These are phyloP conservation scores for Tenebrosternarchus preto DNA, from an alignment of 2,113 vertebrate genomes.

Conservation along the genomic window DNA sequence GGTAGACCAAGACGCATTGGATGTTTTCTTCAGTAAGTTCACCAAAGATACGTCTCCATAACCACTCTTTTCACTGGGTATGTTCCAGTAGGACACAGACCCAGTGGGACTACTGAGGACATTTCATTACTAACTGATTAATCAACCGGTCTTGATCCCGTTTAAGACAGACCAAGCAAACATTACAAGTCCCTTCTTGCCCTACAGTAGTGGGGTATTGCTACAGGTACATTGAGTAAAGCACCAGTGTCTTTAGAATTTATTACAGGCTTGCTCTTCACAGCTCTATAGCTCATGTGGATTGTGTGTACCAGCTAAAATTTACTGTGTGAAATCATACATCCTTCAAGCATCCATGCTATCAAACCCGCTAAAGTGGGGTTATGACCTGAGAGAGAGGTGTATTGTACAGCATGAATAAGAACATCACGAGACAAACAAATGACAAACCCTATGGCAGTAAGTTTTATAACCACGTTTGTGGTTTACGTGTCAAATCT, in stretches of 20 bases:
- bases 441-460: constrained; percentile 2
- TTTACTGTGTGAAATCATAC: constrained; percentile 2
- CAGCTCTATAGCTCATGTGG: not conserved
- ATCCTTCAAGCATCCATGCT: not conserved
- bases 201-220: not conserved
- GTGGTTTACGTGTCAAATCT: not conserved
- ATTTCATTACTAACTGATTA: not conserved
- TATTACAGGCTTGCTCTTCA: not conserved
- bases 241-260: constrained; percentile 14
- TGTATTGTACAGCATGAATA: not conserved
- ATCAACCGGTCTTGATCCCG: not conserved
- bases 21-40: not conserved
- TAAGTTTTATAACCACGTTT: constrained; percentile 1
- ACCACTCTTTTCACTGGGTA: not conserved
- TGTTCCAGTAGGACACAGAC: not conserved
- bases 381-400: constrained; percentile 41
- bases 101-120: not conserved
- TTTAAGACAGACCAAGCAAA: not conserved
- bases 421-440: not conserved
- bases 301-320: not conserved
- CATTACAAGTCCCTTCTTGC: not conserved
- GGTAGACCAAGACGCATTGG: constrained; percentile 30
- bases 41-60: not conserved
- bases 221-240: not conserved
- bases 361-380: not conserved